Evolutionary conservation across 1,140 invertebrate species (phyloP), one percentile per base, ranked within the genome.

Genomic region (Tachypleus tridentatus): DNA sequence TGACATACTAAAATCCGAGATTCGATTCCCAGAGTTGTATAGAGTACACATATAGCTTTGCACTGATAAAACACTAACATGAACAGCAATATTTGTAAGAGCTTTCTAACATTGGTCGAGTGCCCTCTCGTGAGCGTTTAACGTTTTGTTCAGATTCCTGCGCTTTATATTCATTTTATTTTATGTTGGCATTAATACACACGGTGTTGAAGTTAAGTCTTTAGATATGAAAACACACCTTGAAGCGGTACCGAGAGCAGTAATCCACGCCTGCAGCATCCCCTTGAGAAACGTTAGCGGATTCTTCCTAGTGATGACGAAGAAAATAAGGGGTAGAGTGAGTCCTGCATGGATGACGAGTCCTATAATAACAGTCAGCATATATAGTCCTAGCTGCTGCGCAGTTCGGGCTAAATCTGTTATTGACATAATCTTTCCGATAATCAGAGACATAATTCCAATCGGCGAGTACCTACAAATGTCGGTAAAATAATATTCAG

Each of bases 221-320:
- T 29, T 29, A 29, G 29, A 29, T 29, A 29, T 29, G 73, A 73
- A 71, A 72, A 80, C 86, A 87, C 82, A 91, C 87, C 90, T 91
- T 75, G 92, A 96, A 72, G 92, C 90, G 64, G 92, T 93, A 66
- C 93, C 91, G 76, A 95, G 91, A 58, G 88, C 91, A 65, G 93
- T 94, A 54, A 97, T 81, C 76, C 89, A 89, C 61, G 91, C 86
- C 74, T 91, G 87, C 63, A 88, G 82, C 63, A 94, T 82, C 66
- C 86, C 85, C 73, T 83, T 82, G 77, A 93, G 91, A 79, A 93
- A 94, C 73, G 84, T 85, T 78, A 87, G 89, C 4, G 93, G 93
- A 79, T 97, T 96, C 75, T 87, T 86, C 66, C 86, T 81, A 51
- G 93, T 82, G 70, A 93, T 82, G 63, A 88, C 73, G 74, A 92